These are phyloP conservation scores for Anorthoa munda DNA, from an alignment of 2,888 invertebrate genomes.

Conservation along the genomic window DNA sequence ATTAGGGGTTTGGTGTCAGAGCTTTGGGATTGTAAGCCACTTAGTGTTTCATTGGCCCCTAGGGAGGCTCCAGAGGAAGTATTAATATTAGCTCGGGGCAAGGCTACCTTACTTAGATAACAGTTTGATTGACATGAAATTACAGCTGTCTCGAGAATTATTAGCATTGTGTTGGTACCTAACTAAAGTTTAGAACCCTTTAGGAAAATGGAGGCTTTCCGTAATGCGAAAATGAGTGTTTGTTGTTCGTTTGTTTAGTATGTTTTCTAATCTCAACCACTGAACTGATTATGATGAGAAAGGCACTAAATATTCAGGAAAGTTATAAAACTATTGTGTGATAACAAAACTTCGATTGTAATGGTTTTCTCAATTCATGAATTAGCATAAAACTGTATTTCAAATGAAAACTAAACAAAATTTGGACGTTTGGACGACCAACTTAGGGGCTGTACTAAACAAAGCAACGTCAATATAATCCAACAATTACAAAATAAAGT, in stretches of 20 bases:
- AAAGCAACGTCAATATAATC: too few relatives aligned
- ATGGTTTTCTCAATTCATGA: neutral
- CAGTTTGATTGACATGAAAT: constrained; percentile 47
- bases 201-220: neutral
- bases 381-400: neutral
- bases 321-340: too few relatives aligned
- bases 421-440: too few relatives aligned
- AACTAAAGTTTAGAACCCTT: constrained; percentile 6
- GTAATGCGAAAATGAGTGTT: neutral
- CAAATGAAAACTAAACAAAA: neutral
- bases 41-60: constrained; percentile 32
- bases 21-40: constrained; percentile 29
- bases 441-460: too few relatives aligned
- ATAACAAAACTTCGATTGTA: neutral
- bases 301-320: neutral
- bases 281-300: constrained; percentile 9
- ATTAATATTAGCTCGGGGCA: constrained; percentile 26
- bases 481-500: too few relatives aligned
- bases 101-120: constrained; percentile 9
- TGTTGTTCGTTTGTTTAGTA: neutral
- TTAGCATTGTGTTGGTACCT: constrained; percentile 3
- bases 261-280: neutral
- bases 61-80: constrained; percentile 25
- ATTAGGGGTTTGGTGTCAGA: constrained; percentile 30
- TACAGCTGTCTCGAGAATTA: constrained; percentile 24